Evolutionary conservation across 1,140 invertebrate genomes (phyloP).

Genomic region (Cyphomyrmex costatus): DNA sequence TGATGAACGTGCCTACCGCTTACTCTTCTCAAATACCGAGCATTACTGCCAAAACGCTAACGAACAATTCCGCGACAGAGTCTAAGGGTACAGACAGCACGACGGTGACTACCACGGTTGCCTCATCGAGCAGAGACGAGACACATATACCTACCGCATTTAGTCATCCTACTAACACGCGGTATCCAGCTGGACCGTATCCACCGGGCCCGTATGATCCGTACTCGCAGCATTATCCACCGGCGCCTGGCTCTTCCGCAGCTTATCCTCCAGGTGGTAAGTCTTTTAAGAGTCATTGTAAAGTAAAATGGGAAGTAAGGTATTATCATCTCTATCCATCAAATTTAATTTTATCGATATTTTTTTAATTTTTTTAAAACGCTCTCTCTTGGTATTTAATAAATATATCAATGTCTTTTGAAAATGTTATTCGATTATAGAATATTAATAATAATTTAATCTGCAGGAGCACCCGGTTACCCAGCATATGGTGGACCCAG

Average conservation of each 20-base stretch:
- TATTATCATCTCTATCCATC: not conserved
- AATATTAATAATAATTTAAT: slow-evolving; percentile 58
- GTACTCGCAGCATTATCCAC: slow-evolving; percentile 87
- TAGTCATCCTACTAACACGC: slow-evolving; percentile 85
- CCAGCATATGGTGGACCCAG: slow-evolving; percentile 82
- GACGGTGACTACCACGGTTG: slow-evolving; percentile 55
- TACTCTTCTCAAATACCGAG: slow-evolving; percentile 72
- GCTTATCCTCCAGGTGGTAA: slow-evolving; percentile 84
- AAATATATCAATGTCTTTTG: slow-evolving; percentile 24
- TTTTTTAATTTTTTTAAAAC: slow-evolving; percentile 1
- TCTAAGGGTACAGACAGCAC: slow-evolving; percentile 70
- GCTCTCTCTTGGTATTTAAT: not conserved
- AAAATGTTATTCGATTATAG: not conserved
- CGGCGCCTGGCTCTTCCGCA: slow-evolving; percentile 82
- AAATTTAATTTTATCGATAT: not conserved
- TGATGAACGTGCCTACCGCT: slow-evolving; percentile 72
- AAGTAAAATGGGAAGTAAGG: not conserved
- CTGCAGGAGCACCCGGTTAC: slow-evolving; percentile 83
- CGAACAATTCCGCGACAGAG: slow-evolving; percentile 67
- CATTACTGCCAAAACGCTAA: slow-evolving; percentile 71
- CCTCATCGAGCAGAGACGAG: slow-evolving; percentile 72
- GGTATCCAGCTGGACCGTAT: slow-evolving; percentile 87
- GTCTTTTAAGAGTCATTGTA: slow-evolving; percentile 40
- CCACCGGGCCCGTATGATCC: slow-evolving; percentile 86
- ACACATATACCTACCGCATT: slow-evolving; percentile 82